A percentile compares a stretch with the other conserved stretches of the same genome.
Evolutionary conservation across 2,797 vertebrate genomes (phyloP).

Genomic region (Knipowitschia caucasica): DNA sequence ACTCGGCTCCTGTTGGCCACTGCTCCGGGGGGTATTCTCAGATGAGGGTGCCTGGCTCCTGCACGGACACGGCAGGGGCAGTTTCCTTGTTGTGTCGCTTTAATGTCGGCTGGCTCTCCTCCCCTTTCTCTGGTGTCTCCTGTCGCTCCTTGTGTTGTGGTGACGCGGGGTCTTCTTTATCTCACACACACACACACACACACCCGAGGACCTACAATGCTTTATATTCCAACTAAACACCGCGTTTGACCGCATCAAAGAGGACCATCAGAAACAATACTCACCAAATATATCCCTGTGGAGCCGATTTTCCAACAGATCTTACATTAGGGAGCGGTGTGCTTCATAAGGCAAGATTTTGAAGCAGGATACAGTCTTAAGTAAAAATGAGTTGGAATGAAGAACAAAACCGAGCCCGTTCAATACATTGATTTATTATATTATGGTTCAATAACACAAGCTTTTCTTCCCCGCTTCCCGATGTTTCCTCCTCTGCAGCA

Average conservation of each 20-base stretch:
- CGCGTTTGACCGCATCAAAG: too few species aligned
- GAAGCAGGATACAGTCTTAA: not conserved
- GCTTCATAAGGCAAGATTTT: not conserved
- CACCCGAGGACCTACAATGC: not conserved
- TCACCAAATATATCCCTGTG: too few species aligned
- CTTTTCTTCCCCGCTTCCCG: slow-evolving; percentile 16
- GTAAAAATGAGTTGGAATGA: not conserved
- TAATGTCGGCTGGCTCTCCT: slow-evolving; percentile 77
- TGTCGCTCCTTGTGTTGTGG: slow-evolving; percentile 62
- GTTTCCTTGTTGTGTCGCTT: slow-evolving; percentile 83
- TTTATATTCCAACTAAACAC: too few species aligned
- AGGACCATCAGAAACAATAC: too few species aligned
- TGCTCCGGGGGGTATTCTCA: slow-evolving; percentile 71
- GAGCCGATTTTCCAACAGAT: too few species aligned
- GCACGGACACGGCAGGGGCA: too few species aligned
- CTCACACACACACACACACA: not conserved
- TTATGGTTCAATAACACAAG: not conserved
- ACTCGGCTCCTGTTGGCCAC: slow-evolving; percentile 44
- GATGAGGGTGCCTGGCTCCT: slow-evolving; percentile 72
- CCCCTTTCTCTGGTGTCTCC: slow-evolving; percentile 73
- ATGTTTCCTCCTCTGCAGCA: slow-evolving; percentile 37
- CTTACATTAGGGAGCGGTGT: too few species aligned
- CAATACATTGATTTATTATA: too few species aligned
- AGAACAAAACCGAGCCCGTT: not conserved
- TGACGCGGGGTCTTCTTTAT: slow-evolving; percentile 14